Percentiles rank a stretch among this genome's conserved stretches.
These are phyloP conservation scores for Sisyra terminalis DNA, from an alignment of 2,888 invertebrate species.

Conservation along the genomic window DNA sequence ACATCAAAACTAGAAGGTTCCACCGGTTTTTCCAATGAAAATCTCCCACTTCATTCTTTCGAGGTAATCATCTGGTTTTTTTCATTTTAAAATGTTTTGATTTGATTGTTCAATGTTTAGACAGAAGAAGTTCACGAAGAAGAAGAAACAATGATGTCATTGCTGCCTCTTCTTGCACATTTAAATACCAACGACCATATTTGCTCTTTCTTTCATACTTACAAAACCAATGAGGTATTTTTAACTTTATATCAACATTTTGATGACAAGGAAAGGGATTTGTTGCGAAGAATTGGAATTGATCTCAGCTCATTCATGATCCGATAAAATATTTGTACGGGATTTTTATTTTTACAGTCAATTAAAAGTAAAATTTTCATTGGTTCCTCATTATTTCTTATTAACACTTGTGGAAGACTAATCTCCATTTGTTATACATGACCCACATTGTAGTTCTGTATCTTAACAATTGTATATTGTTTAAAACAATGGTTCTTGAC, in stretches of 20 bases:
- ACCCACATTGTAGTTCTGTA: too few relatives aligned
- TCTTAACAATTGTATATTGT: too few relatives aligned
- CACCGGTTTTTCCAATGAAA: neutral
- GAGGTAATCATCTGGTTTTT: neutral
- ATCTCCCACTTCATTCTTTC: neutral
- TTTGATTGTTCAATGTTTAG: neutral
- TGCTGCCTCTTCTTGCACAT: neutral
- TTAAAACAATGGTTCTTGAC: too few relatives aligned
- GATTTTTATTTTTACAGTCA: too few relatives aligned
- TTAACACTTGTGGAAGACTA: too few relatives aligned
- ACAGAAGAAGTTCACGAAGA: neutral
- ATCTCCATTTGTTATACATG: too few relatives aligned
- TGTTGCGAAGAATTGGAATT: neutral
- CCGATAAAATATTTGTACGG: too few relatives aligned
- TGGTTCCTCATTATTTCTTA: too few relatives aligned
- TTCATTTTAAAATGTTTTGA: neutral
- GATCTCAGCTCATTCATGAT: neutral
- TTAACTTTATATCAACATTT: neutral
- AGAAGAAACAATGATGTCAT: neutral
- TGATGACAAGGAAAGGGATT: neutral
- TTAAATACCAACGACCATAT: constrained; percentile 2
- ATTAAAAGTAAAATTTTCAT: too few relatives aligned
- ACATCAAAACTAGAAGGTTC: neutral
- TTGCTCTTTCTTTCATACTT: neutral
- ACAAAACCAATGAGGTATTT: neutral